Conservation (phyloP, 2,113 vertebrate genomes). For the Sander lucioperca region DNA sequence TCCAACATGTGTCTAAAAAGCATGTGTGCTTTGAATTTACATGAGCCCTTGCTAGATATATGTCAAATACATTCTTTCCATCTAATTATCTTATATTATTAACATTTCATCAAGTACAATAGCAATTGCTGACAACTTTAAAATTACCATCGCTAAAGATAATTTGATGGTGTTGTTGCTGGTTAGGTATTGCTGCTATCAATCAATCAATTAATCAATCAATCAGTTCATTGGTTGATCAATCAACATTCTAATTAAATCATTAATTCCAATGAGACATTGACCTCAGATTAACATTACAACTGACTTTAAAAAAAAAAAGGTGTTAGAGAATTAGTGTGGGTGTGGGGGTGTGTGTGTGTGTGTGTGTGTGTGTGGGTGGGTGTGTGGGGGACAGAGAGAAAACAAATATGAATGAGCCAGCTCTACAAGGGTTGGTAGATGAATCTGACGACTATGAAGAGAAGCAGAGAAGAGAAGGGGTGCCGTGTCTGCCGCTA, state of each 20-base stretch:
- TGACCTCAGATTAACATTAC: background rate
- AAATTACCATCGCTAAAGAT: background rate
- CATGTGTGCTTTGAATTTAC: background rate
- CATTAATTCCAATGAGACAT: too few relatives aligned
- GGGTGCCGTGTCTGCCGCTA: too few relatives aligned
- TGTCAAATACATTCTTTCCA: background rate
- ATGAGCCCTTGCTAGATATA: background rate
- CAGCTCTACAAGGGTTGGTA: too few relatives aligned
- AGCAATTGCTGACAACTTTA: background rate
- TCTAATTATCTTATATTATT: too few relatives aligned
- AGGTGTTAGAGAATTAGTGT: background rate
- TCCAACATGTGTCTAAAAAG: background rate
- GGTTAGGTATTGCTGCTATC: background rate
- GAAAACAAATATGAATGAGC: conserved; percentile 1
- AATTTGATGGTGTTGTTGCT: background rate
- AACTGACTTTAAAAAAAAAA: background rate
- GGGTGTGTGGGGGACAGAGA: background rate
- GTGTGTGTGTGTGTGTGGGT: background rate
- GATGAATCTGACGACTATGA: too few relatives aligned
- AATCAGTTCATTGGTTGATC: too few relatives aligned
- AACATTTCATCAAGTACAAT: background rate
- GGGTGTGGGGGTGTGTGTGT: background rate
- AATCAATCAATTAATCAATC: background rate
- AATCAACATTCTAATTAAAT: too few relatives aligned
- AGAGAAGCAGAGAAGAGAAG: too few relatives aligned